Evolutionary conservation across 2,113 vertebrate genomes (phyloP), one percentile per base, ranked within the genome.

Genomic region (Leucoraja erinaceus): DNA sequence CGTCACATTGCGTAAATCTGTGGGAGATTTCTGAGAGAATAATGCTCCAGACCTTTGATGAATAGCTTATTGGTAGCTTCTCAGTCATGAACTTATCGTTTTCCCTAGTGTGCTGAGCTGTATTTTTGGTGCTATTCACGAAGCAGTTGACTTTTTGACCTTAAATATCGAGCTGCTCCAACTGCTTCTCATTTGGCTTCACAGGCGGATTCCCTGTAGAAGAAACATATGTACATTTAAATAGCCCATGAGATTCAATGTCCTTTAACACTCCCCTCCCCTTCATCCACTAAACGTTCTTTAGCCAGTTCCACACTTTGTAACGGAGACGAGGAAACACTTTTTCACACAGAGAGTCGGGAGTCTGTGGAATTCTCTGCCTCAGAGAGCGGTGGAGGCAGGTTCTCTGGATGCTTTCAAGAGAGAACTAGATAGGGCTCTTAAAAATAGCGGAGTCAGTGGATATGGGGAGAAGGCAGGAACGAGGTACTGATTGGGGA

Each of bases 141-240:
- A 72, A 38, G 33, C 22, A 74, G 7, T 91, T 91, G 31, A 72
- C 38, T 70, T 91, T 90, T 66, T 72, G n/a, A 90, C 33, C 88
- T 63, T 70, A 90, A 90, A 90, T 90, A 90, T 90, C 33, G 9
- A 38, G 66, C 88, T 66, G 25, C 61, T 66, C 59, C 84, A 68
- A 61, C 84, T 90, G 84, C 61, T 90, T 90, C 68, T 70, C 88
- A 90, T 90, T 90, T 90, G 63, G 33, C 88, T 66, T 25, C 38
- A 70, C 88, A 70, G 31, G 38, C 70, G 61, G 88, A 20, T 70
- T 70, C 63, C 66, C 70, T 70, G 31, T 90, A 38, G 70, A 33
- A 70, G n/a, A 68, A 70, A 70, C 70, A 63, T 90, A 14, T 68
- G 8, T 20, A 9, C 18, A 38, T 70, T 90, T 90, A 4, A 90